A percentile compares a stretch with the other conserved stretches of the same genome.
These are phyloP conservation scores for Numenius phaeopus DNA, from an alignment of 2,797 vertebrate genomes.

Conservation along the genomic window DNA sequence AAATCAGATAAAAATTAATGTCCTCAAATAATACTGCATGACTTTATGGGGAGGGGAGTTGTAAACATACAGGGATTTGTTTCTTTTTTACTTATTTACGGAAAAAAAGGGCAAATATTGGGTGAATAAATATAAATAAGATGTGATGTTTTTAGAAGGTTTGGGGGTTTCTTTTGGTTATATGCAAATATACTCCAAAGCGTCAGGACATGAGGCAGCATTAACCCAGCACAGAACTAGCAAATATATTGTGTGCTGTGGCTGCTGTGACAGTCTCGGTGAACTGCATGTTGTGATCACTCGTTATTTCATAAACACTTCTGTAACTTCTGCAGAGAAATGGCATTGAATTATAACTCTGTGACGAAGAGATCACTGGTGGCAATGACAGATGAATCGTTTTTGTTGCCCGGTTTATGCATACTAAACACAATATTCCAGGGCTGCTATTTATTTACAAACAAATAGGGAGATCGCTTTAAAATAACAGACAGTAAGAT, in stretches of 20 bases:
- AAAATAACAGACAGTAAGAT: background rate
- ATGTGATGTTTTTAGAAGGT: background rate
- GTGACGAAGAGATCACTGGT: background rate
- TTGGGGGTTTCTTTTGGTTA: background rate
- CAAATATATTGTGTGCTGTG: background rate
- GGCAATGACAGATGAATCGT: background rate
- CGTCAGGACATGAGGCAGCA: background rate
- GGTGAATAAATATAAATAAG: background rate
- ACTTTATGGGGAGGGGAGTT: rapidly evolving
- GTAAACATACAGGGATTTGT: background rate
- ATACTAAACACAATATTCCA: background rate
- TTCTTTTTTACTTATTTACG: background rate
- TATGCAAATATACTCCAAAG: background rate
- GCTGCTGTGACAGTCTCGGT: background rate
- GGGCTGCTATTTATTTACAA: background rate
- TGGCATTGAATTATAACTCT: background rate
- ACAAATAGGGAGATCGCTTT: background rate
- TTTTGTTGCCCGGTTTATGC: background rate
- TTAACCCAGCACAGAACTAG: background rate
- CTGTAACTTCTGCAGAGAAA: background rate
- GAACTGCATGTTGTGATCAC: background rate
- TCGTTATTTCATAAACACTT: background rate
- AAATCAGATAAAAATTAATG: background rate
- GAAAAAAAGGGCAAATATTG: background rate
- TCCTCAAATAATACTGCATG: background rate